phyloP scores from a whole-genome alignment of 64 coral and sea anemone genomes.

The Anthopleura sola region DNA sequence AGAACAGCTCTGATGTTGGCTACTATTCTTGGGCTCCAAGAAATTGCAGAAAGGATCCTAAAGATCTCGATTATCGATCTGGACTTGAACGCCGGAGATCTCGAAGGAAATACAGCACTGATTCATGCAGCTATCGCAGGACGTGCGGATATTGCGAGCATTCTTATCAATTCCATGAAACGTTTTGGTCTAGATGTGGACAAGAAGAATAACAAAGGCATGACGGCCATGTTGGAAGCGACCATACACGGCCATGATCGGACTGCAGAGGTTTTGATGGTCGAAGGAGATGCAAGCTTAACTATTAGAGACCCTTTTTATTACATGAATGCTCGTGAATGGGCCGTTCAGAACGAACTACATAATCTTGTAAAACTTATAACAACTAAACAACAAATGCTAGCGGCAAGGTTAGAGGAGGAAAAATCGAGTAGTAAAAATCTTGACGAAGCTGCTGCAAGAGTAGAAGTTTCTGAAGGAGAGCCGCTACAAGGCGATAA shows the following conservation, averaged over 20 bases:
- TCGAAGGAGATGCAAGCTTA: constrained; percentile 72
- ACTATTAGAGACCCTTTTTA: constrained; percentile 66
- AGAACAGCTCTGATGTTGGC: constrained; percentile 72
- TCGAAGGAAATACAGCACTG: constrained; percentile 68
- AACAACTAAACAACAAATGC: not conserved
- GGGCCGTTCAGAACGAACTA: constrained; percentile 63
- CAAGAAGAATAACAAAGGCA: constrained; percentile 60
- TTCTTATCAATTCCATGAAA: constrained; percentile 63
- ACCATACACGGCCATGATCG: constrained; percentile 37
- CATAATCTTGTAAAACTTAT: constrained; percentile 47
- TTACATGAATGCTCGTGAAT: constrained; percentile 72
- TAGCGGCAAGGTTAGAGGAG: not conserved
- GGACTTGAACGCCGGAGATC: constrained; percentile 68
- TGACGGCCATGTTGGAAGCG: constrained; percentile 72
- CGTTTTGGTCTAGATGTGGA: constrained; percentile 81
- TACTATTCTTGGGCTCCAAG: constrained; percentile 50
- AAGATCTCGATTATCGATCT: constrained; percentile 65
- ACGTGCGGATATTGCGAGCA: constrained; percentile 37
- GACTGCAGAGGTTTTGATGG: constrained; percentile 47
- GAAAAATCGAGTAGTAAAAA: not conserved
- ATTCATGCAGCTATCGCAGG: constrained; percentile 62
- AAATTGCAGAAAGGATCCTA: constrained; percentile 54
- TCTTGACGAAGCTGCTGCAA: not conserved
- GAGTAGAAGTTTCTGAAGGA: not conserved
- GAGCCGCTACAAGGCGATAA: not conserved